Percentiles rank a stretch among this genome's conserved stretches.
Evolutionary conservation across 2,888 invertebrate species (phyloP).

Genomic region (Melitaea athalia): DNA sequence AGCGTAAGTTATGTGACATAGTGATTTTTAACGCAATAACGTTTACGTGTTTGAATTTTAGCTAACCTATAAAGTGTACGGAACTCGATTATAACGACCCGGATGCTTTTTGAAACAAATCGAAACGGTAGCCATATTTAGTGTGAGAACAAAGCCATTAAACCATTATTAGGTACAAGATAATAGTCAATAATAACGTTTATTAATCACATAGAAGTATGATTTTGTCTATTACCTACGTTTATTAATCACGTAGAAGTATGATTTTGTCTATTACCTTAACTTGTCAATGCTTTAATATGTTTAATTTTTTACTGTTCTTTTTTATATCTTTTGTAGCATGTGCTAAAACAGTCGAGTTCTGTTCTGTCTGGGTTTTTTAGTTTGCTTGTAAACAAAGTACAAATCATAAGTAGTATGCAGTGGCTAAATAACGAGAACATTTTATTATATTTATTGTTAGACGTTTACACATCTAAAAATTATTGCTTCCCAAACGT

Average conservation of each 20-base stretch:
- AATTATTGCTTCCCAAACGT: constrained; percentile 24
- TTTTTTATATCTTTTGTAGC: constrained; percentile 19
- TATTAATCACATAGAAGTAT: constrained; percentile 13
- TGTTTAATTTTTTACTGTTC: constrained; percentile 21
- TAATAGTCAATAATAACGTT: constrained; percentile 30
- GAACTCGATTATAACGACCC: constrained; percentile 41
- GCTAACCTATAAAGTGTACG: constrained; percentile 33
- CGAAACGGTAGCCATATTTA: constrained; percentile 35
- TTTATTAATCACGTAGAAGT: constrained; percentile 14
- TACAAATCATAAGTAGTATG: constrained; percentile 65
- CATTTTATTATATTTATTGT: constrained; percentile 35
- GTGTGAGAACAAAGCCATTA: constrained; percentile 30
- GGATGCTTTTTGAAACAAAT: constrained; percentile 39
- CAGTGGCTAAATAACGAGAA: constrained; percentile 53
- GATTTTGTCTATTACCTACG: constrained; percentile 14
- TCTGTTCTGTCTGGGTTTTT: constrained; percentile 40
- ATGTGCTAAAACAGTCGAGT: constrained; percentile 37
- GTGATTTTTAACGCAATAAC: constrained; percentile 61
- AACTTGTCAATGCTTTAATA: constrained; percentile 13
- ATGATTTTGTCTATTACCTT: constrained; percentile 12
- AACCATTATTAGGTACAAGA: constrained; percentile 30
- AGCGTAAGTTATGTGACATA: constrained; percentile 48
- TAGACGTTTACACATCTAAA: constrained; percentile 48
- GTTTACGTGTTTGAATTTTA: constrained; percentile 37
- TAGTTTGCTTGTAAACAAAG: constrained; percentile 65